A percentile compares a stretch with the other conserved stretches of the same genome.
Conservation (phyloP, 2,113 vertebrate genomes). For the Heliornis fulica region DNA sequence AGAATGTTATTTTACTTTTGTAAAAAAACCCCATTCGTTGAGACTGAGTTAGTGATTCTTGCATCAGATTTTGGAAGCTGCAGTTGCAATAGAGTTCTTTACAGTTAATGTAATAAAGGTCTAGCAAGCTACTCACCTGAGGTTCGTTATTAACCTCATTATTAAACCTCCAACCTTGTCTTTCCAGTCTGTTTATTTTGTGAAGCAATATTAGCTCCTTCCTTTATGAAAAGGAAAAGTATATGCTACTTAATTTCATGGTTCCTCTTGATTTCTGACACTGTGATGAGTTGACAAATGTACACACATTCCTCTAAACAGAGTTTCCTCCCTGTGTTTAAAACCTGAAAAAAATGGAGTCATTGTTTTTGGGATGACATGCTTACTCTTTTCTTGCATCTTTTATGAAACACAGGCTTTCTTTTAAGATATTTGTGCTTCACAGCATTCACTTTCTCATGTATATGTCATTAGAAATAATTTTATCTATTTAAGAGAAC, state of each 20-base stretch:
- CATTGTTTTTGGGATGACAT: neutral
- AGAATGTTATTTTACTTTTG: neutral
- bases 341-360: neutral
- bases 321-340: neutral
- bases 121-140: neutral
- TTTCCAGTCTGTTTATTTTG: constrained; percentile 24
- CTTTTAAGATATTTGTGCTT: neutral
- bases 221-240: neutral
- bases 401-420: neutral
- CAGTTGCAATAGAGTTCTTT: neutral
- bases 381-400: neutral
- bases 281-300: neutral
- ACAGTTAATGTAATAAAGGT: neutral
- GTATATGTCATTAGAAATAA: neutral
- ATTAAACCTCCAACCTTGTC: neutral
- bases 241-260: neutral
- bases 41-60: neutral
- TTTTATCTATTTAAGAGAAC: neutral
- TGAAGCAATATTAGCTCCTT: neutral
- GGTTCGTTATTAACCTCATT: too few species aligned
- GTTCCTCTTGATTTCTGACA: neutral
- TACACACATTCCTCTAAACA: neutral
- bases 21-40: neutral
- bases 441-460: neutral
- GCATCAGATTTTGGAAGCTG: neutral